Evolutionary conservation across 53 echinoderm and acorn worm genomes (phyloP).

Genomic region (Mesocentrotus franciscanus): DNA sequence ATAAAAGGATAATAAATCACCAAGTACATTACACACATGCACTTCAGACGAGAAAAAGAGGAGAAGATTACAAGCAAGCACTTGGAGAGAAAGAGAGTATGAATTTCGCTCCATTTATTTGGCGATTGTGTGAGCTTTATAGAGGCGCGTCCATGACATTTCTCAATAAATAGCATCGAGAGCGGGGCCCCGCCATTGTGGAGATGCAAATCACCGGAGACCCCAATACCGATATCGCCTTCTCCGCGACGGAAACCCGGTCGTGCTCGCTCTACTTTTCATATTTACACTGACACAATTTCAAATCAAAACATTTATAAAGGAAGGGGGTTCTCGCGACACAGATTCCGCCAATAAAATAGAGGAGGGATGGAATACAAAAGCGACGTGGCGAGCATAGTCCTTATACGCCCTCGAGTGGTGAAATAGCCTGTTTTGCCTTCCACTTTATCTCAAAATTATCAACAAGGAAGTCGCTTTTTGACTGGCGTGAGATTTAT

Average conservation of each 20-base stretch:
- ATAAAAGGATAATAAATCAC: slow-evolving; percentile 39
- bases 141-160: slow-evolving; percentile 43
- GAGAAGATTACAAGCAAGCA: background rate
- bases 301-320: slow-evolving; percentile 69
- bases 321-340: slow-evolving; percentile 45
- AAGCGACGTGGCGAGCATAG: slow-evolving; percentile 1
- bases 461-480: slow-evolving; percentile 36
- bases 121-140: slow-evolving; percentile 38
- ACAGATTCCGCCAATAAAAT: slow-evolving; percentile 55
- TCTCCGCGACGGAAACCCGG: slow-evolving; percentile 10
- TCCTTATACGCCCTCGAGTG: background rate
- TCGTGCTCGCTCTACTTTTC: slow-evolving; percentile 56
- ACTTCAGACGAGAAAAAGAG: background rate
- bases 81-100: background rate
- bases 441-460: slow-evolving; percentile 16
- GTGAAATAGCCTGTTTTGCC: background rate
- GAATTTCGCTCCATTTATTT: slow-evolving; percentile 54
- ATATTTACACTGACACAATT: slow-evolving; percentile 69
- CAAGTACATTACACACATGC: slow-evolving; percentile 29
- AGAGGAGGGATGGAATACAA: background rate
- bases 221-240: background rate
- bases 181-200: background rate
- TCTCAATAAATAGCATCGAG: slow-evolving; percentile 32
- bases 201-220: slow-evolving; percentile 21
- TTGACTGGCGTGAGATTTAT: background rate